These are phyloP conservation scores for Pyrocoelia pectoralis DNA, from an alignment of 2,888 invertebrate species.

Conservation along the genomic window DNA sequence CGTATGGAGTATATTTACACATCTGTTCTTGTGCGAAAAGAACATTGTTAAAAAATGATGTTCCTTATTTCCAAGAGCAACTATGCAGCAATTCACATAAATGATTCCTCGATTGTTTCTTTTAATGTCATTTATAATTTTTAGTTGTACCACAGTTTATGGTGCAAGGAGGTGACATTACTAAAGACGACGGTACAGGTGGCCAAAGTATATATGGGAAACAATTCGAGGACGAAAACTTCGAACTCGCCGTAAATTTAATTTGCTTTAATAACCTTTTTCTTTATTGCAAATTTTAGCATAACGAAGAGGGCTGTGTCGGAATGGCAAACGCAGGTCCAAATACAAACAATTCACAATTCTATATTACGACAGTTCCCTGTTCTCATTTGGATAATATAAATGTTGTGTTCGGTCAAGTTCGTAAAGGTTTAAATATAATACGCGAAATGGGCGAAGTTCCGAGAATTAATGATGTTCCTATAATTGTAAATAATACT, in stretches of 20 bases:
- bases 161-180: constrained; percentile 85
- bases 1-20: too few species aligned
- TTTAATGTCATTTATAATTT: constrained; percentile 52
- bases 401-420: constrained; percentile 84
- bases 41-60: too few species aligned
- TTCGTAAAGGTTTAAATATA: constrained; percentile 78
- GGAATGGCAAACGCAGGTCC: constrained; percentile 85
- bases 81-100: too few species aligned
- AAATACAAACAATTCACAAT: constrained; percentile 94
- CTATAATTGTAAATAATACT: constrained; percentile 64
- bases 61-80: too few species aligned
- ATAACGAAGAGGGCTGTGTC: constrained; percentile 72
- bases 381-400: constrained; percentile 80
- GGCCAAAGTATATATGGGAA: constrained; percentile 96
- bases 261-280: background rate
- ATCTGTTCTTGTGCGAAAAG: too few species aligned
- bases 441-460: constrained; percentile 74
- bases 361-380: constrained; percentile 84
- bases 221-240: constrained; percentile 91
- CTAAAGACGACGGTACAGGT: constrained; percentile 82
- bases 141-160: constrained; percentile 86
- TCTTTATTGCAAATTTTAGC: constrained; percentile 45
- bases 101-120: too few species aligned
- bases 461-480: constrained; percentile 66
- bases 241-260: constrained; percentile 66